Percentiles rank a stretch among this genome's conserved stretches.
Evolutionary conservation across 2,888 invertebrate genomes (phyloP).

Genomic region (Cataglyphis rosenhaueri): DNA sequence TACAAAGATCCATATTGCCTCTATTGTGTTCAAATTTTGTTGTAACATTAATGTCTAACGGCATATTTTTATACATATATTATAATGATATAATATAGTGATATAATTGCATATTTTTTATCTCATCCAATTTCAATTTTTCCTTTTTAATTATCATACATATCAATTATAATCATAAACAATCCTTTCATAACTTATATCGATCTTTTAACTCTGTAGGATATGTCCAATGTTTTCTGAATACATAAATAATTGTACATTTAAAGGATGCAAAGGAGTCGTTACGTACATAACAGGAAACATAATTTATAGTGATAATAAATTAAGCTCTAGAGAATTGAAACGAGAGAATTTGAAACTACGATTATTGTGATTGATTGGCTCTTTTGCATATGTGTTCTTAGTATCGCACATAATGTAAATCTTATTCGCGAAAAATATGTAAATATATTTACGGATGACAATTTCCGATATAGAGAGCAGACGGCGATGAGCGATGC

Average conservation of each 20-base stretch:
- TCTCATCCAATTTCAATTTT: slow-evolving; percentile 33
- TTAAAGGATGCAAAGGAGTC: slow-evolving; percentile 65
- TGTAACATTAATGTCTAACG: slow-evolving; percentile 49
- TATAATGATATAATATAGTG: slow-evolving; percentile 52
- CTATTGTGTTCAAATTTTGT: slow-evolving; percentile 51
- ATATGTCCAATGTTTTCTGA: slow-evolving; percentile 31
- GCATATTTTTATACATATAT: slow-evolving; percentile 54
- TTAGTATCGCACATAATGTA: not conserved
- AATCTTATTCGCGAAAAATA: slow-evolving; percentile 17
- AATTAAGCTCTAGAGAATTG: slow-evolving; percentile 15
- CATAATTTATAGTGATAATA: slow-evolving; percentile 4
- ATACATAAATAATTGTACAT: slow-evolving; percentile 11
- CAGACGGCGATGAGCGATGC: not conserved
- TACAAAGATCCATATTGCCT: slow-evolving; percentile 43
- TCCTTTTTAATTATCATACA: slow-evolving; percentile 25
- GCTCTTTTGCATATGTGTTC: slow-evolving; percentile 24
- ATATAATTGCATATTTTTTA: slow-evolving; percentile 46
- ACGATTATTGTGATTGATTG: slow-evolving; percentile 39
- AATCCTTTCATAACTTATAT: slow-evolving; percentile 3
- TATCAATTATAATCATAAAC: slow-evolving; percentile 9
- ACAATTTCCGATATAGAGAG: not conserved
- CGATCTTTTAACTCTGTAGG: slow-evolving; percentile 19
- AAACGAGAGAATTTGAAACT: slow-evolving; percentile 51
- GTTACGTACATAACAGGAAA: slow-evolving; percentile 54
- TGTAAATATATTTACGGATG: slow-evolving; percentile 16